Evolutionary conservation across 2,797 vertebrate genomes (phyloP).

Genomic region (Limosa lapponica): DNA sequence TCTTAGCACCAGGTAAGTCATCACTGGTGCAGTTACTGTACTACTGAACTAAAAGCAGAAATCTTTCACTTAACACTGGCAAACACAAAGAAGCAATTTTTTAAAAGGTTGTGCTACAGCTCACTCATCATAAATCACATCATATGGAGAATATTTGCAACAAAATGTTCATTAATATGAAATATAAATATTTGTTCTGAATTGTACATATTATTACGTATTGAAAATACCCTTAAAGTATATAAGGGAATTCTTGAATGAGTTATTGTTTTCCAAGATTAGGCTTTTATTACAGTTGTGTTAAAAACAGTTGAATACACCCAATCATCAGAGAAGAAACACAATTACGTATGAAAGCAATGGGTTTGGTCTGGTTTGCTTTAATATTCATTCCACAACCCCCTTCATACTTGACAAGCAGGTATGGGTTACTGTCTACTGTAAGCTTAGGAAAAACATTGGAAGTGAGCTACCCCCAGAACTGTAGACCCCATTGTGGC

Average conservation of each 20-base stretch:
- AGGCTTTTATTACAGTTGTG: background rate
- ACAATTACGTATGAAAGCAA: background rate
- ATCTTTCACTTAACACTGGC: background rate
- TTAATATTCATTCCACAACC: background rate
- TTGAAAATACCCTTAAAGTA: background rate
- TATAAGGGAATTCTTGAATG: background rate
- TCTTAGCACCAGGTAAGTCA: background rate
- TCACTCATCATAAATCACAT: background rate
- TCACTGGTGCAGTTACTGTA: background rate
- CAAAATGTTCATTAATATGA: background rate
- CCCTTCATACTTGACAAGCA: background rate
- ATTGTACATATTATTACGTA: background rate
- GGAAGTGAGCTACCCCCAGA: background rate
- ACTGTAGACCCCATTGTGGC: background rate
- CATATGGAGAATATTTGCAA: background rate
- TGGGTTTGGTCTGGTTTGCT: background rate
- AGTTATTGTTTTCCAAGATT: background rate
- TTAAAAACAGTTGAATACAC: background rate
- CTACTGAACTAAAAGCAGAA: background rate
- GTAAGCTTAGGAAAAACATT: background rate
- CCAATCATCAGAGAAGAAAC: background rate
- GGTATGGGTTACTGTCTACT: background rate
- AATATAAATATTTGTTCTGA: background rate
- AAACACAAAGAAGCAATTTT: background rate
- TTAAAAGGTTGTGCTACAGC: background rate